A percentile compares a stretch with the other conserved stretches of the same genome.
These are phyloP conservation scores for Agriopis aurantiaria DNA, from an alignment of 2,888 invertebrate genomes.

Conservation along the genomic window DNA sequence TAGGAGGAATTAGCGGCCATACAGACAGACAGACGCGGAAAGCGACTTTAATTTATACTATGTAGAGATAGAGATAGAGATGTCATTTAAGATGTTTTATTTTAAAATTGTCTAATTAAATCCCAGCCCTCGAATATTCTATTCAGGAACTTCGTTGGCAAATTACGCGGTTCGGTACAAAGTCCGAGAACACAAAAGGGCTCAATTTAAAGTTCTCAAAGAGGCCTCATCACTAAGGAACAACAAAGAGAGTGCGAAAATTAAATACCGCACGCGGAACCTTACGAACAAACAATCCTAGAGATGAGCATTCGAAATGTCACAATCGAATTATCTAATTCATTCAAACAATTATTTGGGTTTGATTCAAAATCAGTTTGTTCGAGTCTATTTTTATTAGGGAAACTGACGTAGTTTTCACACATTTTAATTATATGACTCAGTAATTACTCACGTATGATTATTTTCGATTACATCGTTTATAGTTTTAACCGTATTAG, in stretches of 20 bases:
- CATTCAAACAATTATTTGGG: background rate
- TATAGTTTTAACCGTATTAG: too few species aligned
- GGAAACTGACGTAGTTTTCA: too few species aligned
- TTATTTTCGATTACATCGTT: too few species aligned
- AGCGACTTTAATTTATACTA: too few species aligned
- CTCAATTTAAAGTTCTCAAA: conserved; percentile 80
- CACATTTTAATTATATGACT: too few species aligned
- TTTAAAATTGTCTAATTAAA: conserved; percentile 19
- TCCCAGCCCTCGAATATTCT: conserved; percentile 26
- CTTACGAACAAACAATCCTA: conserved; percentile 79
- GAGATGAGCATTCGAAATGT: background rate
- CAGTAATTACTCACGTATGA: too few species aligned
- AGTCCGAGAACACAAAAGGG: conserved; percentile 60
- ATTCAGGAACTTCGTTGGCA: conserved; percentile 47
- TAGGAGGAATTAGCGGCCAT: too few species aligned
- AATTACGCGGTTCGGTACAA: conserved; percentile 55
- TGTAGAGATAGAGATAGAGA: too few species aligned
- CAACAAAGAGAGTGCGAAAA: conserved; percentile 78
- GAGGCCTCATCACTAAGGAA: conserved; percentile 79
- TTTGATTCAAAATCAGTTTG: background rate
- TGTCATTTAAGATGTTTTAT: background rate
- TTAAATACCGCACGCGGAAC: conserved; percentile 82
- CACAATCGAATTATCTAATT: background rate
- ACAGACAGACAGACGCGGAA: too few species aligned
- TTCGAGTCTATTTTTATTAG: too few species aligned